A percentile compares a stretch with the other conserved stretches of the same genome.
phyloP scores from a whole-genome alignment of 2,888 invertebrate genomes.

The Leptinotarsa haldemani region DNA sequence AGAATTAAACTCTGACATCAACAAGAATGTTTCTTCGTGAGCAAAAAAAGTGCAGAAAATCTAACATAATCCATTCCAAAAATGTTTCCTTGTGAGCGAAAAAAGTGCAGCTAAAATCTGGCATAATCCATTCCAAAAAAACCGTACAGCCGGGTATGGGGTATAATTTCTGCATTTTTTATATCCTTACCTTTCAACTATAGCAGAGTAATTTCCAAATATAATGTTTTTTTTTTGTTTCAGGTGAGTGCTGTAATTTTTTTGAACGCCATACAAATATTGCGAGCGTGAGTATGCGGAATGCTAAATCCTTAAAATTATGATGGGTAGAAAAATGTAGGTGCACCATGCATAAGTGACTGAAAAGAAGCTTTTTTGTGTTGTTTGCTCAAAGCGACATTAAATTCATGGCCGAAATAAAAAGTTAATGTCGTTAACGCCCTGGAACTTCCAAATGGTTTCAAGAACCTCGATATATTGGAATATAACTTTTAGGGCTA shows the following conservation, averaged over 20 bases:
- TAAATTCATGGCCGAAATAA: constrained; percentile 22
- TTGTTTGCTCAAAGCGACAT: constrained; percentile 18
- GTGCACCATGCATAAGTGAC: not conserved
- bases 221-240: not conserved
- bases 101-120: too few species aligned
- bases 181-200: too few species aligned
- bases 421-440: constrained; percentile 22
- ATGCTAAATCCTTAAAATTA: not conserved
- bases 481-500: constrained; percentile 15
- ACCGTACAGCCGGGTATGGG: too few species aligned
- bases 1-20: too few species aligned
- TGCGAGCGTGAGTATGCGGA: not conserved
- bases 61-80: too few species aligned
- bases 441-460: not conserved
- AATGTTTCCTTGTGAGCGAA: too few species aligned
- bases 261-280: not conserved
- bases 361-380: not conserved
- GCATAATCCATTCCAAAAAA: too few species aligned
- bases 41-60: too few species aligned
- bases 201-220: not conserved
- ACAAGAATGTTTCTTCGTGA: too few species aligned
- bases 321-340: not conserved
- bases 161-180: too few species aligned
- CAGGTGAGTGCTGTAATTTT: constrained; percentile 1
- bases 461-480: constrained; percentile 6